Base-by-base conservation (phyloP, 2,797 vertebrate species). In the Oreonectes daqikongensis region DNA sequence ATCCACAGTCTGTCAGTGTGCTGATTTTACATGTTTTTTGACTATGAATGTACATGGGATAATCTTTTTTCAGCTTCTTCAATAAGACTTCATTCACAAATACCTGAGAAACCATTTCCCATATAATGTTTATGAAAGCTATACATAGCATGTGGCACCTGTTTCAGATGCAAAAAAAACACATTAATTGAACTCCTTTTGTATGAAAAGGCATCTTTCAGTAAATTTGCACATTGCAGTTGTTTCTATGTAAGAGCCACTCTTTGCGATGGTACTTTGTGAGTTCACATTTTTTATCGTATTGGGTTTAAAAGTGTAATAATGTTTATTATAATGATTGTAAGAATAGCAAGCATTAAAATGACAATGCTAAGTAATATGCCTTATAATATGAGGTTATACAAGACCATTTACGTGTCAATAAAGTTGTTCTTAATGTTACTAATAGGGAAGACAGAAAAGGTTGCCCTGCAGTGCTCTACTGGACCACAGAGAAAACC, bases 231-330 rank as follows among this genome's bases (percentile, higher is more conserved):
- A 8, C 14, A 8, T 18, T 66, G 53, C 38, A 26, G 22, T 59
- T 64, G 28, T 70, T 77, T 68, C 53, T 61, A 52, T 72, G 40
- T 15, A 35, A 72, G 44, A 40, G 40, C 10, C 40, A 14, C 12
- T 42, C 40, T 11, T 42, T 42, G 40, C 2, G 12, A 50, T n/a
- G n/a, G n/a, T 50, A 9, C 18, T 20, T 50, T 8, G 44, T 50
- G n/a, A 8, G n/a, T 20, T 6, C 7, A 20, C 48, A 50, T n/a
- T n/a, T n/a, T n/a, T n/a, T n/a, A n/a, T n/a, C 5, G 1, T 46
- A 4, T 46, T 5, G 32, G 35, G 4, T 50, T 50, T 50, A n/a
- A 50, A 50, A 50, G 7, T 46, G 17, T 18, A 4, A 14, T 2
- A 42, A 42, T 42, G 38, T 46, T 46, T 18, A 3, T 17, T 1